Percentiles rank a stretch among this genome's conserved stretches.
These are phyloP conservation scores for Phalloptychus januarius DNA, from an alignment of 2,797 vertebrate genomes.

Conservation along the genomic window DNA sequence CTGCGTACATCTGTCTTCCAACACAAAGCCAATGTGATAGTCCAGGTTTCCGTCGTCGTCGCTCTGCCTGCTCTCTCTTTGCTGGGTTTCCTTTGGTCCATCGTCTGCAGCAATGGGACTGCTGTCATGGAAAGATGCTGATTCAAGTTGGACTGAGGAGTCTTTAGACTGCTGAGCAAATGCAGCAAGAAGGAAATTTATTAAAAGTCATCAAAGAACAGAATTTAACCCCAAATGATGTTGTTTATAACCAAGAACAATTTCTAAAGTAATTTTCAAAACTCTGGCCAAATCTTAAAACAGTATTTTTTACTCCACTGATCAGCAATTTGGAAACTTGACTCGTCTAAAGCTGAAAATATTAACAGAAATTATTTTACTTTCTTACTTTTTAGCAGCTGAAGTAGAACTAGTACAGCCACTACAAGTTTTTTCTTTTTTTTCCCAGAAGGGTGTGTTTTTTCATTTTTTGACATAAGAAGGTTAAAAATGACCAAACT, in stretches of 20 bases:
- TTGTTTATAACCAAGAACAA: not conserved
- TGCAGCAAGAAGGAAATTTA: not conserved
- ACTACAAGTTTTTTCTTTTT: too few species aligned
- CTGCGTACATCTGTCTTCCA: slow-evolving; percentile 89
- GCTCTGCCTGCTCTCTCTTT: slow-evolving; percentile 83
- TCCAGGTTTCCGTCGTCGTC: slow-evolving; percentile 93
- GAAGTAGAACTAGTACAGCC: too few species aligned
- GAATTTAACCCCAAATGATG: not conserved
- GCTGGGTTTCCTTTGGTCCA: slow-evolving; percentile 73
- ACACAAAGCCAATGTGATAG: slow-evolving; percentile 89
- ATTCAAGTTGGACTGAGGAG: not conserved
- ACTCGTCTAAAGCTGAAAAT: too few species aligned
- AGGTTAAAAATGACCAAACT: too few species aligned
- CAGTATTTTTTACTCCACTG: too few species aligned
- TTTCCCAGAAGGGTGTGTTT: too few species aligned
- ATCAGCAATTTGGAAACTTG: too few species aligned
- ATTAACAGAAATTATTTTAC: too few species aligned
- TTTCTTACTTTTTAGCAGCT: too few species aligned
- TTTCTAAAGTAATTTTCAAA: too few species aligned
- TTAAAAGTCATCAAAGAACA: not conserved
- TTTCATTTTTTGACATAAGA: too few species aligned
- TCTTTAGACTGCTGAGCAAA: slow-evolving; percentile 14
- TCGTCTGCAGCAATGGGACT: slow-evolving; percentile 26
- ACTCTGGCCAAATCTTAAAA: too few species aligned
- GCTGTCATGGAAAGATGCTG: not conserved